Percentiles rank a stretch among this genome's conserved stretches.
Conservation (phyloP, 2,113 vertebrate species). For the Noturus placidus region DNA sequence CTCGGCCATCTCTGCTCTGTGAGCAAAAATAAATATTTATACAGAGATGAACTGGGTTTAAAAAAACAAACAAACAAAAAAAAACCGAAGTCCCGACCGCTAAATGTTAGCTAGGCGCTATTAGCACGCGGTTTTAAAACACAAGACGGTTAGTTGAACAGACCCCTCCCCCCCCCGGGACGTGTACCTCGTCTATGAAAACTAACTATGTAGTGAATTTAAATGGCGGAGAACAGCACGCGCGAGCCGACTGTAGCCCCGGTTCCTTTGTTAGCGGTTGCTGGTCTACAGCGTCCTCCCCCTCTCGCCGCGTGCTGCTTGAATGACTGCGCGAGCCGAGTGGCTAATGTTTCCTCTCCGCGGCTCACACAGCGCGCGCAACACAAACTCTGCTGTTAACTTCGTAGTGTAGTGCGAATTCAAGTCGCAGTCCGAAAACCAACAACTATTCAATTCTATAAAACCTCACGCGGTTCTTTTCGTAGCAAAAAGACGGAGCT, state of each 20-base stretch:
- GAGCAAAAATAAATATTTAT: background rate
- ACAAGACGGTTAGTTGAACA: background rate
- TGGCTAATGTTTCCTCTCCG: constrained; percentile 24
- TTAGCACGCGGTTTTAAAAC: background rate
- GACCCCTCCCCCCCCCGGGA: background rate
- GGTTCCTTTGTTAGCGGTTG: constrained; percentile 61
- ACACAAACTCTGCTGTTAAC: too few species aligned
- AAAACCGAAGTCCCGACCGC: constrained; percentile 10
- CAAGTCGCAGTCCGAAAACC: too few species aligned
- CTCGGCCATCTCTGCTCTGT: constrained; percentile 73
- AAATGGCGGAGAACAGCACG: background rate
- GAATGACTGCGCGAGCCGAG: constrained; percentile 42
- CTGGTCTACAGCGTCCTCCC: constrained; percentile 11
- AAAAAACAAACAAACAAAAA: constrained; percentile 18
- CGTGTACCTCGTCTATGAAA: background rate
- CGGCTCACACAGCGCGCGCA: background rate
- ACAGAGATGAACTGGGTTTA: background rate
- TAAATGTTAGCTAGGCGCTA: constrained; percentile 28
- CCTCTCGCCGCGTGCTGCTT: constrained; percentile 44
- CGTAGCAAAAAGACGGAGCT: constrained; percentile 62
- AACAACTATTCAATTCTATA: too few species aligned
- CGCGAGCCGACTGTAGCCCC: background rate
- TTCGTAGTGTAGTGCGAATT: background rate
- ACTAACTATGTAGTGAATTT: background rate
- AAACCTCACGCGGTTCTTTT: constrained; percentile 40